A percentile compares a stretch with the other conserved stretches of the same genome.
These are phyloP conservation scores for Candidula unifasciata DNA, from an alignment of 2,888 invertebrate genomes.

Conservation along the genomic window DNA sequence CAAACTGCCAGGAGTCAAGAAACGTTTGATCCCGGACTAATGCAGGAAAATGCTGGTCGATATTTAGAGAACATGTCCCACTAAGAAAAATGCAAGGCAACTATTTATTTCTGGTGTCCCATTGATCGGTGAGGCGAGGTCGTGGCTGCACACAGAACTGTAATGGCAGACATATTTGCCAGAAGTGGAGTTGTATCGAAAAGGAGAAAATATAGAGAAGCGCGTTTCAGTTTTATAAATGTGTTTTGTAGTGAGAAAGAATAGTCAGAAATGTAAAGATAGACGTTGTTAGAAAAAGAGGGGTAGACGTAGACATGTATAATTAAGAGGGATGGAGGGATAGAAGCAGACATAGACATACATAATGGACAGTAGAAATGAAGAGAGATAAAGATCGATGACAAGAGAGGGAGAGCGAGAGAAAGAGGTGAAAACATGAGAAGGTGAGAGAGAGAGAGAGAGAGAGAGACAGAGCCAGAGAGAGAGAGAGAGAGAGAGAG, in stretches of 20 bases:
- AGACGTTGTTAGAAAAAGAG: too few species aligned
- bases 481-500: too few species aligned
- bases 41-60: conserved; percentile 13
- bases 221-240: neutral
- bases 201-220: neutral
- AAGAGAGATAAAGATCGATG: neutral
- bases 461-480: too few species aligned
- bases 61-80: conserved; percentile 25
- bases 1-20: neutral
- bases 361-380: neutral
- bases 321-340: too few species aligned
- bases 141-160: neutral
- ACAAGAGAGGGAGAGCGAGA: neutral
- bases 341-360: too few species aligned
- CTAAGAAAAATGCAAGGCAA: conserved; percentile 13
- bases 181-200: neutral
- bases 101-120: conserved; percentile 24
- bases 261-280: neutral
- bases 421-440: too few species aligned
- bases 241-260: neutral
- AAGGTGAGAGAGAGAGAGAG: too few species aligned
- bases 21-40: neutral
- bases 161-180: conserved; percentile 13
- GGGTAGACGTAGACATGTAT: too few species aligned
- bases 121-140: conserved; percentile 12